Base-by-base conservation (phyloP, 2,113 vertebrate species). In the Zingel zingel region DNA sequence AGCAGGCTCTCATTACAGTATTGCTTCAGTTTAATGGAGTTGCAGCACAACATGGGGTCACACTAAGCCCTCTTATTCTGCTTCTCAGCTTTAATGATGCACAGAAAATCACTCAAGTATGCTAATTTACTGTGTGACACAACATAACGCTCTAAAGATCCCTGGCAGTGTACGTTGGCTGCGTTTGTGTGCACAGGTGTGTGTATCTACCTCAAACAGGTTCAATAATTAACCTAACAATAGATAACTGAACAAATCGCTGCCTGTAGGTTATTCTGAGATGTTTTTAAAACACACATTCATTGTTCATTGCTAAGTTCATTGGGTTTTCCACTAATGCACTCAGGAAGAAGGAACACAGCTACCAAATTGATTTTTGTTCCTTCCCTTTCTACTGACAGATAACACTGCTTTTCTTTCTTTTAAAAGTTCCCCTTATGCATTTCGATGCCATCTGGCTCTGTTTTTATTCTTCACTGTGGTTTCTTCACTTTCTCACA, bases 1-100 rank as follows among this genome's bases (percentile, higher is more conserved):
- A 93, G 91, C 91, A 89, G 89, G 91, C 89, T 94, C 85, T 95
- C 90, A 94, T 95, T 95, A 94, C 77, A 81, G 86, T 73, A 66
- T 82, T 86, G 80, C 87, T 84, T 89, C n/a, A 56, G 81, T 93
- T 90, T 90, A 91, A 86, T 86, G 86, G 90, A 81, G 36, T 82
- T 73, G 74, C 56, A 27, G 86, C 86, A 75, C 92, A 84, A 86
- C 85, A 50, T 86, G 91, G 86, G 88, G 88, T 90, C 89, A 89
- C 68, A 69, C 87, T 51, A 63, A 83, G 79, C 85, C 87, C 90
- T 92, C 85, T 90, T 51, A 88, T 91, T 93, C 82, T 74, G 61
- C 51, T 86, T 68, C 63, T 82, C 68, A 19, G 81, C 77, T 87
- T 77, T 92, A 91, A 90, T 88, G 86, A 90, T 65, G 84, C 88